Evolutionary conservation across 2,888 invertebrate species (phyloP).

Genomic region (Galeopsomyia nigrocyanea): DNA sequence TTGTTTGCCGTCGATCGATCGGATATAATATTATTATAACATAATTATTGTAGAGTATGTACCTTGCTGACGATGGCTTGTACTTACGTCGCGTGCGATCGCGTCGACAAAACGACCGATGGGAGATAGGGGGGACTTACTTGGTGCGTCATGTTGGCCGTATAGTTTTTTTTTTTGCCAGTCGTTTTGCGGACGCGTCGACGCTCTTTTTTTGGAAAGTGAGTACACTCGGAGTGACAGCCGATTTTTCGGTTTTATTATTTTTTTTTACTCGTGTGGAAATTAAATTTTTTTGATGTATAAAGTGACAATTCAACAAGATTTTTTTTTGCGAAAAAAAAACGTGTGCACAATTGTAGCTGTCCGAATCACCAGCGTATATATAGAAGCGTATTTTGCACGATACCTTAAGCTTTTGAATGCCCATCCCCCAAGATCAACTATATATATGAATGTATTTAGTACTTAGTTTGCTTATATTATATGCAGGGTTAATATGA

Average conservation of each 20-base stretch:
- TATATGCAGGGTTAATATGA: background rate
- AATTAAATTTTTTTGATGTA: no score
- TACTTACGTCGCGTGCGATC: conserved; percentile 55
- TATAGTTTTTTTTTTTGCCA: conserved; percentile 12
- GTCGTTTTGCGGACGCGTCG: conserved; percentile 45
- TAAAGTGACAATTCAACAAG: no score
- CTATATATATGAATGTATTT: background rate
- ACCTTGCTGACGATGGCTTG: conserved; percentile 37
- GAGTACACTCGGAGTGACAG: conserved; percentile 44
- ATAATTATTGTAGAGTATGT: conserved; percentile 19
- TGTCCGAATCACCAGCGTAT: background rate
- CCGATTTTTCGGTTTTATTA: conserved; percentile 25
- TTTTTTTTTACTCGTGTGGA: background rate
- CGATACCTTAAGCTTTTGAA: background rate
- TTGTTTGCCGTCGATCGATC: conserved; percentile 4
- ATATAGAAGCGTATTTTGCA: background rate
- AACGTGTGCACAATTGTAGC: no score
- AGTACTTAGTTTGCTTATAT: background rate
- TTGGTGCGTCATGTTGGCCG: no score
- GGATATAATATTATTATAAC: conserved; percentile 9
- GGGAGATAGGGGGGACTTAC: no score
- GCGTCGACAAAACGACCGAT: conserved; percentile 50
- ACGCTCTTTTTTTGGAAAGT: conserved; percentile 42
- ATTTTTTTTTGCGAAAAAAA: no score
- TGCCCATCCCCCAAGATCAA: background rate